Evolutionary conservation across 1,140 invertebrate genomes (phyloP).

Genomic region (Neodiprion fabricii): DNA sequence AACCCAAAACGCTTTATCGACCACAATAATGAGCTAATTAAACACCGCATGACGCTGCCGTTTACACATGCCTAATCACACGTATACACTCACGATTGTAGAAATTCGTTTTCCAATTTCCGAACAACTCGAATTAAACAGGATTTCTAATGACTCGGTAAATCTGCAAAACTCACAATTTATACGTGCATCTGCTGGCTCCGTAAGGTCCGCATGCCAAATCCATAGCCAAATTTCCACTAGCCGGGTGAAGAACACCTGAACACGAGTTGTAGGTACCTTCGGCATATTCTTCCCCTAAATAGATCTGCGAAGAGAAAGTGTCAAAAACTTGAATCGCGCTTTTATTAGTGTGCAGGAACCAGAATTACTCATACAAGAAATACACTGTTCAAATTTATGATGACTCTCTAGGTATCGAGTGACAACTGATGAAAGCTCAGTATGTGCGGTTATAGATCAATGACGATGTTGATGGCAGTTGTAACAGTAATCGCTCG

Average conservation of each 20-base stretch:
- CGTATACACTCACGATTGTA: too few relatives aligned
- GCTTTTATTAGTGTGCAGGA: background rate
- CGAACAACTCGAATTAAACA: too few relatives aligned
- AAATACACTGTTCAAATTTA: slow-evolving; percentile 14
- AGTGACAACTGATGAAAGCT: too few relatives aligned
- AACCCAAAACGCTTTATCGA: too few relatives aligned
- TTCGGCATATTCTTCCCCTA: slow-evolving; percentile 67
- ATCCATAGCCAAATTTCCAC: slow-evolving; percentile 72
- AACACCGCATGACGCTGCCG: too few relatives aligned
- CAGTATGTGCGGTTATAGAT: too few relatives aligned
- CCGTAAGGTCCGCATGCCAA: slow-evolving; percentile 72
- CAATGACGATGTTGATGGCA: too few relatives aligned
- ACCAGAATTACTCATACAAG: slow-evolving; percentile 11
- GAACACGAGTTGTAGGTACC: slow-evolving; percentile 73
- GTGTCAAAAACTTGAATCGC: background rate
- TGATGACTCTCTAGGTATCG: background rate
- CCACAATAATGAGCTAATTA: too few relatives aligned
- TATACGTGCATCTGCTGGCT: slow-evolving; percentile 64
- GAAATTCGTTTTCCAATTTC: too few relatives aligned
- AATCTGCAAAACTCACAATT: slow-evolving; percentile 45
- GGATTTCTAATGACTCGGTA: too few relatives aligned
- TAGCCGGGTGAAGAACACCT: slow-evolving; percentile 68
- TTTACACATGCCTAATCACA: too few relatives aligned
- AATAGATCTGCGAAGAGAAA: slow-evolving; percentile 36
- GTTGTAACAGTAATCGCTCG: too few relatives aligned